phyloP scores from a whole-genome alignment of 2,888 invertebrate genomes.

The Drosophila infuscata region DNA sequence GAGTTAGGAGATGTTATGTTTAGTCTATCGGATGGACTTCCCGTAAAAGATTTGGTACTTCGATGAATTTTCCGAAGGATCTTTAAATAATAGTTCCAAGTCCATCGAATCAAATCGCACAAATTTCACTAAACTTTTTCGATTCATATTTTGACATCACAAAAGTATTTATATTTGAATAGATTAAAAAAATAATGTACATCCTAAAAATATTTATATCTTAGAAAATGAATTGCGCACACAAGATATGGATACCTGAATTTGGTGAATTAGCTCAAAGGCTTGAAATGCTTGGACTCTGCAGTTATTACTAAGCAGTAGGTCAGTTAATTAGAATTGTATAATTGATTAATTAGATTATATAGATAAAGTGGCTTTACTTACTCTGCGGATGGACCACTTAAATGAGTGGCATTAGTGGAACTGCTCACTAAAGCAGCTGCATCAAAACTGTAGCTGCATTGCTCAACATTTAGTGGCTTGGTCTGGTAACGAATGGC shows the following conservation, averaged over 20 bases:
- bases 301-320: background rate
- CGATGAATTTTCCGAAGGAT: background rate
- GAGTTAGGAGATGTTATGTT: background rate
- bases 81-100: background rate
- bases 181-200: background rate
- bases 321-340: background rate
- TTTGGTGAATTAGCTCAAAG: background rate
- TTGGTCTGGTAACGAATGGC: constrained; percentile 89
- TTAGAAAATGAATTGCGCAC: background rate
- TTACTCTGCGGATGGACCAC: constrained; percentile 69
- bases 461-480: constrained; percentile 87
- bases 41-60: background rate
- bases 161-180: no score
- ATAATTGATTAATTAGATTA: background rate
- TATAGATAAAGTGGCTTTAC: constrained; percentile 10
- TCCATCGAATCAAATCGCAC: background rate
- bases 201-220: background rate
- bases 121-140: background rate
- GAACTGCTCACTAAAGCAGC: constrained; percentile 70
- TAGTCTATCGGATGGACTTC: background rate
- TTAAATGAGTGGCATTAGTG: constrained; percentile 51
- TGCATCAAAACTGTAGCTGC: constrained; percentile 87
- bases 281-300: background rate
- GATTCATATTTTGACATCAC: background rate
- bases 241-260: background rate